Evolutionary conservation across 92 coral and sea anemone species (phyloP).

Genomic region (Umimayanthus chanpuru): DNA sequence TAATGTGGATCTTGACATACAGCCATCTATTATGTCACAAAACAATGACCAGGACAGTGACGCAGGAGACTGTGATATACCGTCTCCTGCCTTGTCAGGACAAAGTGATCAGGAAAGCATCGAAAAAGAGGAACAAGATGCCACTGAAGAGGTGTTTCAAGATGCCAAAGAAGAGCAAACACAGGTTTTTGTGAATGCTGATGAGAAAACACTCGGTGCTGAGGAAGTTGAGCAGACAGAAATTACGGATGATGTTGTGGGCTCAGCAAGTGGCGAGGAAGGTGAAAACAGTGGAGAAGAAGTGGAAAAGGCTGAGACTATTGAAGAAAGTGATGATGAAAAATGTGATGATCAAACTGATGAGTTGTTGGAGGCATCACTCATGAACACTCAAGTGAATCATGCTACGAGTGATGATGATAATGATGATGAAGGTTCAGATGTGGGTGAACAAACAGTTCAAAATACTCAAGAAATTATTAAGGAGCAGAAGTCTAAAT

Average conservation of each 20-base stretch:
- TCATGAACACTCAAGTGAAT: conserved; percentile 27
- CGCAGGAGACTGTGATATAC: background rate
- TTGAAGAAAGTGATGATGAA: conserved; percentile 1
- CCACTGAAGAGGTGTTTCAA: conserved; percentile 22
- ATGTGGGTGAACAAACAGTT: background rate
- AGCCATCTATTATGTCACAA: background rate
- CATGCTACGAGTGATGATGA: conserved; percentile 27
- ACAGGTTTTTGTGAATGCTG: conserved; percentile 1
- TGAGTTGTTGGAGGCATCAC: conserved; percentile 15
- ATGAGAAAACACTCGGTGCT: background rate
- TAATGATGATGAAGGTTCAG: conserved; percentile 6
- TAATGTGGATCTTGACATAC: background rate
- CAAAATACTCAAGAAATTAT: background rate
- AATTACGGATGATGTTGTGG: background rate
- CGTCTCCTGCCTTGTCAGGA: conserved; percentile 11
- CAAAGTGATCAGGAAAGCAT: background rate
- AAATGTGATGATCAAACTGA: conserved; percentile 13
- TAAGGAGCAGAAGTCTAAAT: background rate
- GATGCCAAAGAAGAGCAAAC: conserved; percentile 27
- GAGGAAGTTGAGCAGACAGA: conserved; percentile 27
- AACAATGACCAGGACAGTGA: conserved; percentile 17
- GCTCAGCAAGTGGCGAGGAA: background rate
- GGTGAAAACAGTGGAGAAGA: conserved; percentile 29
- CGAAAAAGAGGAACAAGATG: background rate
- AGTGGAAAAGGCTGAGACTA: background rate